Evolutionary conservation across 2,888 invertebrate species (phyloP), one percentile per base, ranked within the genome.

Genomic region (Lochmaea capreae): DNA sequence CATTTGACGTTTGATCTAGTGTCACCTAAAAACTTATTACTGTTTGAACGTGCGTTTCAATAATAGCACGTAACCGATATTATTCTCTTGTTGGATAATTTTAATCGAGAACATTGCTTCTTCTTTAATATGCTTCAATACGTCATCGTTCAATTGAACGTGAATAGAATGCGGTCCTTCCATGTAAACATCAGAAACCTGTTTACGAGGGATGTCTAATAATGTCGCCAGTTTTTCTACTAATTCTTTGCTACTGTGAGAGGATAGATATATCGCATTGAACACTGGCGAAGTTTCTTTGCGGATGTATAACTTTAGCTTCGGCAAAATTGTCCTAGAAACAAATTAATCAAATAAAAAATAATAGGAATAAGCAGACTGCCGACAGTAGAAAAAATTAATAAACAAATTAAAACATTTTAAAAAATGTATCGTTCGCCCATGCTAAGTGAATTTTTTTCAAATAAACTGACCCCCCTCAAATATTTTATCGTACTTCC

Each of bases 161-260:
- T 94, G 93, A 9, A 97, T 94, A 16, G 94, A 94, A 80, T 93
- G 92, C 0, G 97, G 97, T 0, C 97, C 97, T 80, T 92, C 92
- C 65, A 96, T 90, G 78, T 93, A 92, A 10, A 97, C 90, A 46
- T 92, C 91, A 61, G 86, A 77, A 82, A 86, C 78, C 83, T 85
- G 84, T 8, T 85, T 86, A 67, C 86, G 78, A 81, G 85, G 74
- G 79, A 87, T 18, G 33, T 89, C 91, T 57, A 93, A 89, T 75
- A 95, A 86, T 16, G 88, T 85, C 63, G 91, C 89, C 49, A 96
- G 87, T 82, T 94, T 93, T 77, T 89, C 88, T 67, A 90, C 84
- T 71, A 96, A 87, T 82, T 96, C 95, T 70, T 86, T 86, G 49
- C 92, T 91, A 33, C 90, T 90, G 76, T 92, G 90, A 4, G 90